These are phyloP conservation scores for Schizopygopsis pylzovi DNA, from an alignment of 2,797 vertebrate species.

Conservation along the genomic window DNA sequence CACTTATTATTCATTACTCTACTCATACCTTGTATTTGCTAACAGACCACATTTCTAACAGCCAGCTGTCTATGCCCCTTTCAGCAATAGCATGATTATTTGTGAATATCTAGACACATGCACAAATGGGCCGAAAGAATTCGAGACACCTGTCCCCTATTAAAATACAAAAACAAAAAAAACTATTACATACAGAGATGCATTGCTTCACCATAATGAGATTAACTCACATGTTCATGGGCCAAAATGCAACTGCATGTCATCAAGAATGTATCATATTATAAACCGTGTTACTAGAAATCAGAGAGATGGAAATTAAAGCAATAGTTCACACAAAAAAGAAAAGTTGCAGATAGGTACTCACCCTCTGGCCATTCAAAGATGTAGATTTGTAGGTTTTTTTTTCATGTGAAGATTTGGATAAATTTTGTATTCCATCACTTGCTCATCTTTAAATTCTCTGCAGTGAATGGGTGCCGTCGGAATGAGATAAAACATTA, in stretches of 20 bases:
- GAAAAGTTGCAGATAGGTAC: neutral
- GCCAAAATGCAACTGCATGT: neutral
- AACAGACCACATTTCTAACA: neutral
- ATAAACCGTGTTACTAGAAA: neutral
- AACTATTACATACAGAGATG: neutral
- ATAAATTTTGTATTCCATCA: neutral
- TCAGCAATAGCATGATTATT: neutral
- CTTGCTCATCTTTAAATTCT: neutral
- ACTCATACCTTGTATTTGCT: neutral
- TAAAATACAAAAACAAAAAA: neutral
- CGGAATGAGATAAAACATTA: neutral
- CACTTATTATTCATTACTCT: slow-evolving; percentile 1
- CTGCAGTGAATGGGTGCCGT: neutral
- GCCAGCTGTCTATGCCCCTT: neutral
- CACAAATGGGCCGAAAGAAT: neutral
- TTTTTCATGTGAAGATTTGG: neutral
- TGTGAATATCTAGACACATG: neutral
- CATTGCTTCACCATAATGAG: neutral
- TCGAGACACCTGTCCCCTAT: slow-evolving; percentile 11
- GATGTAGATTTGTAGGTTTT: neutral
- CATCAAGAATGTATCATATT: neutral
- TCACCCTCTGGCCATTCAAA: neutral
- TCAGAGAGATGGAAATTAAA: neutral
- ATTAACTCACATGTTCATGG: neutral
- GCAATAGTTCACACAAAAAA: neutral